Percentiles rank a stretch among this genome's conserved stretches.
Conservation (phyloP, 2,888 invertebrate species). For the Eristalinus aeneus region DNA sequence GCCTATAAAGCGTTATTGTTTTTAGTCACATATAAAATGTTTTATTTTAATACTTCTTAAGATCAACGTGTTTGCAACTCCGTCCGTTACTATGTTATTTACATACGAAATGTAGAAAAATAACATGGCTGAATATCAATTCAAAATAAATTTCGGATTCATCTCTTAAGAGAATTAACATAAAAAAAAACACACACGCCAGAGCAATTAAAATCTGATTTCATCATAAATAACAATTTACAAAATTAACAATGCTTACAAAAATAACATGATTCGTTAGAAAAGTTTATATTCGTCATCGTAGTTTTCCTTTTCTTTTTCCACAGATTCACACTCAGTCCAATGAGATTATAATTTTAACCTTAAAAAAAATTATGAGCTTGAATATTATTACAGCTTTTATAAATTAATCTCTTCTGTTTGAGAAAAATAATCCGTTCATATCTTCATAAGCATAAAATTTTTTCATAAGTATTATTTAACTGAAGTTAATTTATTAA, state of each 20-base stretch:
- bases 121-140: neutral
- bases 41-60: slow-evolving; percentile 19
- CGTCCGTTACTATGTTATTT: slow-evolving; percentile 53
- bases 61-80: slow-evolving; percentile 39
- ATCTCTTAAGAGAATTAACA: neutral
- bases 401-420: neutral
- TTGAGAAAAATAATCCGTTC: neutral
- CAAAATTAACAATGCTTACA: too few species aligned
- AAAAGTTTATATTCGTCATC: neutral
- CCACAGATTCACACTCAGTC: neutral
- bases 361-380: neutral
- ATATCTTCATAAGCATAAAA: neutral
- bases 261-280: neutral
- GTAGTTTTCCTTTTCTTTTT: neutral
- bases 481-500: neutral
- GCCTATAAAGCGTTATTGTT: too few species aligned
- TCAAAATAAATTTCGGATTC: neutral
- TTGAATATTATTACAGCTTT: neutral
- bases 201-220: too few species aligned
- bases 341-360: slow-evolving; percentile 12
- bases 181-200: too few species aligned
- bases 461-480: neutral
- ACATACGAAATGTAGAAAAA: slow-evolving; percentile 1
- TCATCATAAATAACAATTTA: too few species aligned
- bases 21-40: neutral